phyloP scores from a whole-genome alignment of 2,113 vertebrate species.

The Burhinus oedicnemus region DNA sequence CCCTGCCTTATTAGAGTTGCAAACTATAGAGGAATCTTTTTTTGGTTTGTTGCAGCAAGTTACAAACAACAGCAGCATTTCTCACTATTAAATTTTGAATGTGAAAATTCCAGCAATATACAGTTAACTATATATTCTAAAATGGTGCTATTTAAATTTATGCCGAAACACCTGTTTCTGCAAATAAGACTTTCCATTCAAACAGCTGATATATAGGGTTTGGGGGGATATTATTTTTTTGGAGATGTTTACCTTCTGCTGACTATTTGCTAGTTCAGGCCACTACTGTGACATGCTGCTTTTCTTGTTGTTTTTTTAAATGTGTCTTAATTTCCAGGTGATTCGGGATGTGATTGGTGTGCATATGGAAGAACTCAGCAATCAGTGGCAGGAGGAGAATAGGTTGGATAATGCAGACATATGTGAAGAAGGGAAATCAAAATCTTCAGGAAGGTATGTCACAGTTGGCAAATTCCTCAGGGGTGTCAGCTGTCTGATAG shows the following conservation, averaged over 20 bases:
- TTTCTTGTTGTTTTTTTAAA: neutral
- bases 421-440: slow-evolving; percentile 57
- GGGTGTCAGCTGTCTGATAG: neutral
- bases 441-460: slow-evolving; percentile 77
- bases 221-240: neutral
- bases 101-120: neutral
- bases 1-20: neutral
- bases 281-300: neutral
- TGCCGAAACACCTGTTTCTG: neutral
- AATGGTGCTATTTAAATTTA: neutral
- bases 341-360: slow-evolving; percentile 94
- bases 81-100: neutral
- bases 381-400: slow-evolving; percentile 86
- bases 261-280: neutral
- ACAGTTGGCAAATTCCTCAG: neutral
- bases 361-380: slow-evolving; percentile 90
- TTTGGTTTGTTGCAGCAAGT: neutral
- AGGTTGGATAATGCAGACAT: slow-evolving; percentile 59
- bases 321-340: slow-evolving; percentile 73
- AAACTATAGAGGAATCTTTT: neutral
- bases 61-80: neutral
- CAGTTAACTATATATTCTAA: neutral
- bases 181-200: neutral
- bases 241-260: neutral
- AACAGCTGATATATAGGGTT: neutral